Base-by-base conservation (phyloP, 2,797 vertebrate genomes). In the Rhynchotus rufescens region DNA sequence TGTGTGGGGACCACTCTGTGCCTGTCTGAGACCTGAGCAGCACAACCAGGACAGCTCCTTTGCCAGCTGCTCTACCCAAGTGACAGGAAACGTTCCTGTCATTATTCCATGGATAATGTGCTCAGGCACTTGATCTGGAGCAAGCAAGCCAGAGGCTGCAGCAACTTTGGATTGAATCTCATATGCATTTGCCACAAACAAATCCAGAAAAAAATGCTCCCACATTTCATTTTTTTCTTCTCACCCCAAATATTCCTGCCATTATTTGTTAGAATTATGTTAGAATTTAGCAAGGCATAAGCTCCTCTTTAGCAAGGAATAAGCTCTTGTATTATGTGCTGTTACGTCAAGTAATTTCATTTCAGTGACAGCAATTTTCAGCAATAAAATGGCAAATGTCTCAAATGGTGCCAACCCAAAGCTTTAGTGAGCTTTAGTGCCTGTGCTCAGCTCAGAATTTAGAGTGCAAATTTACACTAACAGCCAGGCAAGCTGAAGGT, bases 41-140 rank as follows among this genome's bases (percentile, higher is more conserved):
- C 47, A 80, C 40, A 6, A 73, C 34, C 38, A 82, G 45, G 45
- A 32, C 23, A 52, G 15, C 30, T 59, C 4, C 44, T 62, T 67
- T 47, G 67, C 21, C 56, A 78, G 32, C 36, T 22, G 25, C 36
- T 62, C 36, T 40, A 49, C 44, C 1, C 20, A 1, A 61, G 72
- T 1, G 3, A 59, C 47, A 17, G 21, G 16, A 68, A 73, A 19
- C 0, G 2, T 0, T 5, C n/a, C 65, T 44, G 15, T 23, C 47
- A 59, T 49, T 1, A 4, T 44, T 52, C 54, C 20, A 3, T 15
- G 21, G 61, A 38, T 19, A 5, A 20, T 26, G 28, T 40, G 32
- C 17, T 54, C 30, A 12, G 44, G 59, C 23, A 51, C 7, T 36
- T 68, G 47, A 6, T 22, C 61, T 57, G 30, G 42, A 15, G 22